Base-by-base conservation (phyloP, 2,113 vertebrate genomes). In the Athene cunicularia region DNA sequence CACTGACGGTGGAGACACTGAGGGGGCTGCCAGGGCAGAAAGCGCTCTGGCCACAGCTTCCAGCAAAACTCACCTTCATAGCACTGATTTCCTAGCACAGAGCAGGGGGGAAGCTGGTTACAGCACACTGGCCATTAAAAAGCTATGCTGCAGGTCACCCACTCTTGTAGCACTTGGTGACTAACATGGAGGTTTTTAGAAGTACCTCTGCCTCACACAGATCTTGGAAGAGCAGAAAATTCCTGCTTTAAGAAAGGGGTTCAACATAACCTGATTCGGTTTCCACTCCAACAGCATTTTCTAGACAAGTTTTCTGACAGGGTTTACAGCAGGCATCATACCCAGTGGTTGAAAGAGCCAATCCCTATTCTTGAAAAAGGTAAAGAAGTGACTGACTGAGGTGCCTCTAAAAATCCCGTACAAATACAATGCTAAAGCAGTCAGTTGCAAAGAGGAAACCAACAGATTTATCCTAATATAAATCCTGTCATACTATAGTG, bases 71-170 rank as follows among this genome's bases (percentile, higher is more conserved):
- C 73, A 24, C 12, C n/a, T 43, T 27, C 15, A 9, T 0, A 52
- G 50, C 49, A 43, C 9, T 6, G 18, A 23, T 23, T 22, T 33
- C 28, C 15, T 32, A 15, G 4, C 26, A 15, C 3, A 0, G 18
- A 6, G 15, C 1, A 13, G 2, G 17, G 6, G 7, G 14, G 12
- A 27, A 66, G n/a, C 60, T 56, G 41, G 26, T 37, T 28, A 67
- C 28, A 63, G 49, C 21, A 58, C 37, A 18, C 1, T 11, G 41
- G 27, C 47, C 27, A 32, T 27, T 35, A 28, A 56, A 79, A 33
- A 90, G 18, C 43, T 24, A 56, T 0, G 0, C 30, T 55, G 41
- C 37, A 33, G 30, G 30, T 49, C 14, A 49, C 18, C 32, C 19
- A 8, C 23, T 53, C 55, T 6, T 66, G 9, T 10, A 45, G 52